Base-by-base conservation (phyloP, 2,113 vertebrate genomes). In the Dunckerocampus dactyliophorus region DNA sequence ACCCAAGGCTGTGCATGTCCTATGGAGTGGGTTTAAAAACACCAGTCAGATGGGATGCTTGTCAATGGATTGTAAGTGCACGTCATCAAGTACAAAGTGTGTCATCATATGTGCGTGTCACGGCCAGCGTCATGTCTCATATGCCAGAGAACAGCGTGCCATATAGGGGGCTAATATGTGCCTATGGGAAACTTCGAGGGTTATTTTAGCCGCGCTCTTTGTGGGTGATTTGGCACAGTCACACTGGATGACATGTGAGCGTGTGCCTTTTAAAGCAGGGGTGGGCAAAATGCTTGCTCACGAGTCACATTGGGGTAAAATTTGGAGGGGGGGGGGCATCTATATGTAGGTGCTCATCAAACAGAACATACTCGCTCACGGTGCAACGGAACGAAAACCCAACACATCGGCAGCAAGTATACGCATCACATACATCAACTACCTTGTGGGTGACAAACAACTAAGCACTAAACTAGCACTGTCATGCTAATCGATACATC, bases 181-280 rank as follows among this genome's bases (percentile, higher is more conserved):
- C 70, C 70, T 76, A 63, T 67, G 61, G 72, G 73, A 46, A 62
- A 53, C 74, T 75, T 74, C 43, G 82, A 74, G 77, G 63, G 64
- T 50, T 67, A 65, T 75, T 73, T 78, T 60, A 69, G 14, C 45
- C n/a, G 19, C 15, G 65, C 19, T 68, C 45, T 66, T 65, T 75
- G 64, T 62, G 69, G 69, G 60, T 67, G 69, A 62, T 79, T 75
- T 54, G 46, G 63, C 47, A 48, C 49, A 64, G 62, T 67, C 71
- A 56, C 15, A 6, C 22, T 59, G 20, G 19, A 83, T 69, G 62
- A 71, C 9, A 34, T 39, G 37, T 65, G 20, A 37, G 13, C 34
- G 58, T 49, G 9, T 12, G 3, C 13, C 16, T 11, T 8, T n/a
- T 31, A n/a, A n/a, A n/a, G n/a, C n/a, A n/a, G n/a, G n/a, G n/a